Evolutionary conservation across 2,888 invertebrate species (phyloP).

Genomic region (Crepidodera aurea): DNA sequence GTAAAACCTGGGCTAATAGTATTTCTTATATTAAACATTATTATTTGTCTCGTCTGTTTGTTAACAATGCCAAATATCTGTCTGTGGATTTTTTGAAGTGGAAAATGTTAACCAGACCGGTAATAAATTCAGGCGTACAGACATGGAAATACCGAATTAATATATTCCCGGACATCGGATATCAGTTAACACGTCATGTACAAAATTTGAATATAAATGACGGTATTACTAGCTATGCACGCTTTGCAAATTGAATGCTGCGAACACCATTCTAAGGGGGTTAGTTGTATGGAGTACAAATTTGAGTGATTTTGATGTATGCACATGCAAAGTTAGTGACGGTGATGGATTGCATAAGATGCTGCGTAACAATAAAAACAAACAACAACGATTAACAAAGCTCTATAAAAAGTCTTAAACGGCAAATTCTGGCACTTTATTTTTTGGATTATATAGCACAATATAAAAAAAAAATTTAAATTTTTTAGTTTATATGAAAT

Average conservation of each 20-base stretch:
- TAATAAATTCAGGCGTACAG: not conserved
- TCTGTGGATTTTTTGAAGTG: not conserved
- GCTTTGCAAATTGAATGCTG: conserved; percentile 4
- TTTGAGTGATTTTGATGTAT: not conserved
- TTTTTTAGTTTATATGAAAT: no score
- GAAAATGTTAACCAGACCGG: not conserved
- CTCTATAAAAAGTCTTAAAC: no score
- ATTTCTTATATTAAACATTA: no score
- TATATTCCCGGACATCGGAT: not conserved
- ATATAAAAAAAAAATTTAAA: no score
- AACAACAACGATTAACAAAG: no score
- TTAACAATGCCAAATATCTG: no score
- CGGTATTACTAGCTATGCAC: not conserved
- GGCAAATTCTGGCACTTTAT: no score
- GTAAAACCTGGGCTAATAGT: no score
- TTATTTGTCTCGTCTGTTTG: no score
- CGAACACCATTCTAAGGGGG: not conserved
- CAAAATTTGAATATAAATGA: conserved; percentile 16
- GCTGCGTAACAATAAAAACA: no score
- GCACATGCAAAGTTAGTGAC: not conserved
- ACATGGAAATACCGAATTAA: not conserved
- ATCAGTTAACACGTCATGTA: conserved; percentile 8
- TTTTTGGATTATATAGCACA: no score
- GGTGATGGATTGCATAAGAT: not conserved
- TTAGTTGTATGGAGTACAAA: not conserved